Conservation (phyloP, 2,113 vertebrate genomes). For the Circaetus gallicus region DNA sequence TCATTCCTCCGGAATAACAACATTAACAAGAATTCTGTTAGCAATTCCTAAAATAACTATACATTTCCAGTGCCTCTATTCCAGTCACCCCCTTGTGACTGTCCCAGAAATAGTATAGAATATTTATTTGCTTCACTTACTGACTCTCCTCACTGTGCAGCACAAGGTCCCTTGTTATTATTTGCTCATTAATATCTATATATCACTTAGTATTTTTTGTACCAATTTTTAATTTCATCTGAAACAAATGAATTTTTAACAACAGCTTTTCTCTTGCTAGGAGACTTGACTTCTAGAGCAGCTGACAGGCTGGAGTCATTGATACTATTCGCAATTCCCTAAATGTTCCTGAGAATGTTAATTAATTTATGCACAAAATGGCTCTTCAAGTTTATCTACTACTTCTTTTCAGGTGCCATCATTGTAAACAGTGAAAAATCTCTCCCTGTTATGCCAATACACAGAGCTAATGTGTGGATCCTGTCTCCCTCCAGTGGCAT, state of each 20-base stretch:
- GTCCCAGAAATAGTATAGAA: not conserved
- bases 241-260: not conserved
- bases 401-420: not conserved
- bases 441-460: not conserved
- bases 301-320: not conserved
- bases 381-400: not conserved
- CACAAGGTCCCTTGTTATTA: not conserved
- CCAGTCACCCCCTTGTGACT: not conserved
- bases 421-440: not conserved
- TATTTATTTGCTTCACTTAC: not conserved
- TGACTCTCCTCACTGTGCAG: not conserved
- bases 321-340: not conserved
- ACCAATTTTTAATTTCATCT: not conserved
- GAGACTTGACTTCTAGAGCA: not conserved
- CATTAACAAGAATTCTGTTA: not conserved
- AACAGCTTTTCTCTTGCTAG: not conserved
- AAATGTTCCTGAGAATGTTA: not conserved
- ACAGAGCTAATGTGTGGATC: not conserved
- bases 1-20: not conserved
- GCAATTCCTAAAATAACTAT: not conserved
- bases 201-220: not conserved
- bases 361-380: not conserved
- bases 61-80: not conserved
- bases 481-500: conserved; percentile 64
- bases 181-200: not conserved